phyloP scores from a whole-genome alignment of 2,113 vertebrate genomes.

The Lontra canadensis region DNA sequence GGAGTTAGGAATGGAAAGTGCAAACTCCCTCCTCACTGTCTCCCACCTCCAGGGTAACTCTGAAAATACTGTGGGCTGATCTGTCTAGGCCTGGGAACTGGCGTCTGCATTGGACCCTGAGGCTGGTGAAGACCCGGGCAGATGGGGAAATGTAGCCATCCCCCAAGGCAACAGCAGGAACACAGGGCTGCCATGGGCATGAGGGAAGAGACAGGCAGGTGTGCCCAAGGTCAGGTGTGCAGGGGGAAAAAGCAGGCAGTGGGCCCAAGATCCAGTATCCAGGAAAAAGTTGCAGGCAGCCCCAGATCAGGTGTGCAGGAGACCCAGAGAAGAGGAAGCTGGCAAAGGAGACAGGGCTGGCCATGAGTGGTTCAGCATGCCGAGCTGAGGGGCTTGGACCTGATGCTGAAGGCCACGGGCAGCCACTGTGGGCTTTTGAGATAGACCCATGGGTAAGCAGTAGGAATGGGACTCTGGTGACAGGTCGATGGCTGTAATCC shows the following conservation, averaged over 20 bases:
- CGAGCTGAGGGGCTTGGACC: neutral
- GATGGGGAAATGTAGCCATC: no score
- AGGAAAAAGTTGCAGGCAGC: neutral
- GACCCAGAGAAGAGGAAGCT: neutral
- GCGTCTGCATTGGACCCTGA: no score
- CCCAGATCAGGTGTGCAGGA: neutral
- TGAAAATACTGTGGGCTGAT: neutral
- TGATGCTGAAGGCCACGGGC: neutral
- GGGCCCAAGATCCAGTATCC: no score
- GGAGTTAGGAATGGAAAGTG: neutral
- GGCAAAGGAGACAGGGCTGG: neutral
- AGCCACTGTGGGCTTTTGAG: neutral
- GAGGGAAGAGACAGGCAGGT: neutral
- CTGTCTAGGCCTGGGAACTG: neutral
- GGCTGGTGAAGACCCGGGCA: neutral
- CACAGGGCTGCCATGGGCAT: neutral
- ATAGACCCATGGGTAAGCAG: no score
- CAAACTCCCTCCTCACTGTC: neutral
- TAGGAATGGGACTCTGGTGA: neutral
- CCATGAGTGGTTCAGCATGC: neutral
- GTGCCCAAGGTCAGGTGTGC: neutral
- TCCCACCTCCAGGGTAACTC: neutral
- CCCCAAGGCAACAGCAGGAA: neutral
- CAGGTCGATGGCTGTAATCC: no score
- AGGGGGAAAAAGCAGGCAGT: no score